Conservation (phyloP, 2,797 vertebrate genomes). For the Ambastaia sidthimunki region DNA sequence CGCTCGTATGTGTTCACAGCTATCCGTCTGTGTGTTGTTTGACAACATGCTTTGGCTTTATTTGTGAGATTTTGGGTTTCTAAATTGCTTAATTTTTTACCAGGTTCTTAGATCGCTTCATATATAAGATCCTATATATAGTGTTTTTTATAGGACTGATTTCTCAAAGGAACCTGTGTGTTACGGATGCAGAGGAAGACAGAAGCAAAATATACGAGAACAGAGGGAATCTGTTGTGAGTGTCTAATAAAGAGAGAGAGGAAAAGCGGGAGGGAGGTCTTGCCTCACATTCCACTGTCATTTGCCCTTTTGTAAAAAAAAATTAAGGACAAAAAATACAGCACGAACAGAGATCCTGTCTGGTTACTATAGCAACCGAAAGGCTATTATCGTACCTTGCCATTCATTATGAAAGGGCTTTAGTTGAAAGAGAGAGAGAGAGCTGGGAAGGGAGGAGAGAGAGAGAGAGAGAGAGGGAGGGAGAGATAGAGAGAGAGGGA, state of each 20-base stretch:
- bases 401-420: constrained; percentile 98
- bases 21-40: no score
- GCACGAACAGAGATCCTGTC: constrained; percentile 90
- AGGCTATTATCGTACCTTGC: constrained; percentile 96
- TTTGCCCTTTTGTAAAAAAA: constrained; percentile 80
- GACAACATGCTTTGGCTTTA: no score
- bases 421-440: constrained; percentile 83
- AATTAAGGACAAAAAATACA: constrained; percentile 78
- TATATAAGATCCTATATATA: background rate
- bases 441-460: constrained; percentile 56
- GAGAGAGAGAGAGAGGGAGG: constrained; percentile 67
- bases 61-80: background rate
- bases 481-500: constrained; percentile 44
- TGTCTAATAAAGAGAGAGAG: constrained; percentile 33
- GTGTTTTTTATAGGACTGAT: background rate
- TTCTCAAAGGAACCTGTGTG: background rate
- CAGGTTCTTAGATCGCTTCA: background rate
- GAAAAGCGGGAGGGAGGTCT: constrained; percentile 51
- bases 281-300: constrained; percentile 82
- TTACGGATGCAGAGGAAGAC: constrained; percentile 17
- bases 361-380: constrained; percentile 92
- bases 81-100: background rate
- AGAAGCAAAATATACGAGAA: constrained; percentile 14
- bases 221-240: constrained; percentile 51
- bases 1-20: no score